Percentiles rank a stretch among this genome's conserved stretches.
Conservation (phyloP, 1,140 invertebrate species). For the Kradibia gibbosae region DNA sequence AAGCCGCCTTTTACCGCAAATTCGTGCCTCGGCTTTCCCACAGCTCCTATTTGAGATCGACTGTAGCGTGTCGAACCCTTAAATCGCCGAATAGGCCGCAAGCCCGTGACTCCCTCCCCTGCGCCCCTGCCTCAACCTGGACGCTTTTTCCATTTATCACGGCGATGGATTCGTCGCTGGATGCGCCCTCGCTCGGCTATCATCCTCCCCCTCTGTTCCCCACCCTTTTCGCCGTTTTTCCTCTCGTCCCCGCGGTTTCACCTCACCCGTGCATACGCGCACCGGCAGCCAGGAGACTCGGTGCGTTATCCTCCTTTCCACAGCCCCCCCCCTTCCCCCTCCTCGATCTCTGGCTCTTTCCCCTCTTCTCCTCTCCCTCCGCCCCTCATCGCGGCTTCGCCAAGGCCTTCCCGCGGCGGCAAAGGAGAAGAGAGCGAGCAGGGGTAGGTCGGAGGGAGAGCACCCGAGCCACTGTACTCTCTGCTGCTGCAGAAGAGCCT, state of each 20-base stretch:
- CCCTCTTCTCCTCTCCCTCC: conserved; percentile 28
- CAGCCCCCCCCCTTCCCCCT: background rate
- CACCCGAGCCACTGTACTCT: conserved; percentile 8
- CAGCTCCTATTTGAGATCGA: background rate
- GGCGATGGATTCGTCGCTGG: background rate
- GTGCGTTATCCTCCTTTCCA: background rate
- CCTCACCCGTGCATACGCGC: background rate
- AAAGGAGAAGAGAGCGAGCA: background rate
- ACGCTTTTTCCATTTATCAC: background rate
- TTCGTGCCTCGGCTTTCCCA: too few species aligned
- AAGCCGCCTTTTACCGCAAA: background rate
- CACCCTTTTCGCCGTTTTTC: background rate
- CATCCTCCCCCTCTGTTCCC: too few species aligned
- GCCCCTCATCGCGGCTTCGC: background rate
- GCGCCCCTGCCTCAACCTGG: conserved; percentile 3
- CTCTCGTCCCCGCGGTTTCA: background rate
- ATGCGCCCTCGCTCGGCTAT: background rate
- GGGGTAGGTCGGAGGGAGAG: conserved; percentile 11
- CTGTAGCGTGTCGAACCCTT: background rate
- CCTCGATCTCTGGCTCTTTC: background rate
- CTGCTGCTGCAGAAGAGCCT: background rate
- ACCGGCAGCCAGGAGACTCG: background rate
- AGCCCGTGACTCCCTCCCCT: background rate
- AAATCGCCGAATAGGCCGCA: background rate
- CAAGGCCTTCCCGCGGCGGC: conserved; percentile 24